Conservation (phyloP, 1,140 invertebrate genomes). For the Caenorhabditis elegans region DNA sequence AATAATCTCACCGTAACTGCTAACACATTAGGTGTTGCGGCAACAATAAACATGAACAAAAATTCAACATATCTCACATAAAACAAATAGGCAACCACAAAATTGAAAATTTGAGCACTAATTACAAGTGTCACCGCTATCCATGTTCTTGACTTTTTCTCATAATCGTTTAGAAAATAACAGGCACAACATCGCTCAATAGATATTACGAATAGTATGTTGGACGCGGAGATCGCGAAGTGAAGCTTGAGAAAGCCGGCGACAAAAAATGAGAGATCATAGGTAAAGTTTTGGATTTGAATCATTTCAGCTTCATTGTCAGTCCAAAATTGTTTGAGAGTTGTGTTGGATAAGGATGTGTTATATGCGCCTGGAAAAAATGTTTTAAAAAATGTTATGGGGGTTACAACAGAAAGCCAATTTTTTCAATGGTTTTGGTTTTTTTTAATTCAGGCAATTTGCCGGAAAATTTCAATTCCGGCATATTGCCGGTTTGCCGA, state of each 20-base stretch:
- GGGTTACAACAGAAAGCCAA: too few species aligned
- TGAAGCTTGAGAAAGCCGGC: neutral
- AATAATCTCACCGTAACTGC: neutral
- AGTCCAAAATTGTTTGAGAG: neutral
- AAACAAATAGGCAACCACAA: neutral
- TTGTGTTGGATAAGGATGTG: neutral
- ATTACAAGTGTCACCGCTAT: neutral
- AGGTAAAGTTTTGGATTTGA: neutral
- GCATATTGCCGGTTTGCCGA: too few species aligned
- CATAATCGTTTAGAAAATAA: neutral
- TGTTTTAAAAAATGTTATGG: too few species aligned
- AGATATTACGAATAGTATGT: neutral
- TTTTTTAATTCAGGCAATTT: too few species aligned
- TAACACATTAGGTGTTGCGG: neutral
- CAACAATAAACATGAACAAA: neutral
- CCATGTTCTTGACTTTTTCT: neutral
- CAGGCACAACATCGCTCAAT: neutral
- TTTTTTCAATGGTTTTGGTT: too few species aligned
- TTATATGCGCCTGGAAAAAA: neutral
- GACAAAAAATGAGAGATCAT: neutral
- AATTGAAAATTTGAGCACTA: neutral
- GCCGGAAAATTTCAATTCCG: too few species aligned
- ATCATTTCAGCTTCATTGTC: neutral
- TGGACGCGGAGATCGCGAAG: neutral
- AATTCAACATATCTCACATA: neutral